Percentiles rank a stretch among this genome's conserved stretches.
These are phyloP conservation scores for Diprion similis DNA, from an alignment of 1,140 invertebrate genomes.

Conservation along the genomic window DNA sequence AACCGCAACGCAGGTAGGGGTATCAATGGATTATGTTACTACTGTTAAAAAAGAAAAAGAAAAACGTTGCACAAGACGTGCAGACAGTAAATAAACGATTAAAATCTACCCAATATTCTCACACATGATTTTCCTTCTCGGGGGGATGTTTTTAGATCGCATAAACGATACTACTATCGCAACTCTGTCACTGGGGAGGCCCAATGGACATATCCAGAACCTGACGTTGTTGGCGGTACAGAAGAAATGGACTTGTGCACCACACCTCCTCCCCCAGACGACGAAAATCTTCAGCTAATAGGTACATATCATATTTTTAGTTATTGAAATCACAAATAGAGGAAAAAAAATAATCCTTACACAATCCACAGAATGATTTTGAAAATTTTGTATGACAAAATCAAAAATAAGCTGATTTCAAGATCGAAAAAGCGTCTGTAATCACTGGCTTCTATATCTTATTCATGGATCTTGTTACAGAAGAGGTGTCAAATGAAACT, in stretches of 20 bases:
- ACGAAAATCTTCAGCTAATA: constrained; percentile 49
- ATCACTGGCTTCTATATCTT: background rate
- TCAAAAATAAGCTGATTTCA: background rate
- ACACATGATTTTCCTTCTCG: constrained; percentile 48
- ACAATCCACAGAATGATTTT: too few relatives aligned
- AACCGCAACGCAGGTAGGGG: constrained; percentile 43
- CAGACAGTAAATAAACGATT: constrained; percentile 18
- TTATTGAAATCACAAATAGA: background rate
- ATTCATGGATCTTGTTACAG: background rate
- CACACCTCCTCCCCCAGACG: constrained; percentile 63
- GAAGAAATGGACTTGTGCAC: constrained; percentile 71
- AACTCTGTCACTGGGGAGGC: constrained; percentile 65
- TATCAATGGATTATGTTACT: constrained; percentile 40
- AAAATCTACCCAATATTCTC: constrained; percentile 34
- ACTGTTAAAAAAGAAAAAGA: constrained; percentile 33
- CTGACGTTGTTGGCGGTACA: constrained; percentile 61
- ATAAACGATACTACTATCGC: constrained; percentile 76
- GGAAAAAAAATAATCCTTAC: background rate
- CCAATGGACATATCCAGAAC: constrained; percentile 74
- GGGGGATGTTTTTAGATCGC: constrained; percentile 66
- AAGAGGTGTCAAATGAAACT: background rate
- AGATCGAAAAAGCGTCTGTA: too few relatives aligned
- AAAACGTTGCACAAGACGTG: background rate
- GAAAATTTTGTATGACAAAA: too few relatives aligned
- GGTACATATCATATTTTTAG: constrained; percentile 30